phyloP scores from a whole-genome alignment of 2,113 vertebrate species.

The Vicugna pacos region DNA sequence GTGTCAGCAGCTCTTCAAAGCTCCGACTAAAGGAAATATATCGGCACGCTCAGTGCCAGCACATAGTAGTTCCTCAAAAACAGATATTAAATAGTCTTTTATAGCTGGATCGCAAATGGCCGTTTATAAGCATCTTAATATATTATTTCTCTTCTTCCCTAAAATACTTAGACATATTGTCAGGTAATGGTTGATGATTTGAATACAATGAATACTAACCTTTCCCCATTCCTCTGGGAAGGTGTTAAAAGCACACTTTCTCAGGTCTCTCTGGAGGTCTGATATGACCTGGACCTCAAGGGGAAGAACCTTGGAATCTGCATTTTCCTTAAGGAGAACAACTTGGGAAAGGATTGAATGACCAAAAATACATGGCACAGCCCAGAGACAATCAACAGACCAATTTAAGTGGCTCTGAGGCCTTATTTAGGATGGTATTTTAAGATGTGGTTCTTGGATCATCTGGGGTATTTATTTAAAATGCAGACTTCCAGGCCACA shows the following conservation, averaged over 20 bases:
- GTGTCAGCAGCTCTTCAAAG: neutral
- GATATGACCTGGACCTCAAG: neutral
- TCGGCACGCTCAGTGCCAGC: neutral
- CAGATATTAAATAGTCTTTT: neutral
- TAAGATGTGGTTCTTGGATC: neutral
- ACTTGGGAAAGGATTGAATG: neutral
- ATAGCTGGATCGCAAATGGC: neutral
- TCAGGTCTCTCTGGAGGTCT: neutral
- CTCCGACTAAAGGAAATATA: neutral
- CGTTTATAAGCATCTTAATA: neutral
- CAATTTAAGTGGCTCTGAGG: neutral
- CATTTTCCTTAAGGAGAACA: neutral
- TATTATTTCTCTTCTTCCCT: neutral
- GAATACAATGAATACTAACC: neutral
- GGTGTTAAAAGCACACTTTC: neutral
- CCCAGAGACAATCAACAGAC: neutral
- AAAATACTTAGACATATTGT: neutral
- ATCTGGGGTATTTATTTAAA: neutral
- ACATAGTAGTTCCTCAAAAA: neutral
- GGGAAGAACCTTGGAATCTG: neutral
- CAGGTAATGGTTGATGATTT: neutral
- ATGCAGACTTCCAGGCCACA: neutral
- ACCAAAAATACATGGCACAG: neutral
- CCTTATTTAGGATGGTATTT: neutral
- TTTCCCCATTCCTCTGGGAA: neutral